phyloP scores from a whole-genome alignment of 35 echinoderm and acorn worm species.

The Lytechinus pictus region DNA sequence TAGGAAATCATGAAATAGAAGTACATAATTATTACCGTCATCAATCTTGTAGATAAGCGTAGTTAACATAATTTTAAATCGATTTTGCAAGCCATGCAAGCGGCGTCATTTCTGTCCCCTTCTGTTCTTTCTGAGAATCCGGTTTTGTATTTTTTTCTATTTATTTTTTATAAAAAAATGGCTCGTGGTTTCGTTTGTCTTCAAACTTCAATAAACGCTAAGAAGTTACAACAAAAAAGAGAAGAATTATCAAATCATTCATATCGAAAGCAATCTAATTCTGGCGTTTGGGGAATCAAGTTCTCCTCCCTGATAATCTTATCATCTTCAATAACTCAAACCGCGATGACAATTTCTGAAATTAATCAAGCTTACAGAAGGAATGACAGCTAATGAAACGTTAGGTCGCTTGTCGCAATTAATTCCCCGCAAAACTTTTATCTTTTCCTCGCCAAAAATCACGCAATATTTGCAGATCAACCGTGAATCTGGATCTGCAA shows the following conservation, averaged over 20 bases:
- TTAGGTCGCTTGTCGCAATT: background rate
- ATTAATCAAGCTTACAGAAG: background rate
- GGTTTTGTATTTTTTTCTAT: background rate
- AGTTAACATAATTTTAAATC: too few relatives aligned
- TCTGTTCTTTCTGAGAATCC: background rate
- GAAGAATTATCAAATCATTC: background rate
- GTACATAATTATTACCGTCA: too few relatives aligned
- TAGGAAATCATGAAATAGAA: too few relatives aligned
- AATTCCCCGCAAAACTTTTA: constrained; percentile 1
- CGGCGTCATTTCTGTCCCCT: too few relatives aligned
- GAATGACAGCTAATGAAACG: background rate
- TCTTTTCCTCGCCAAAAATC: background rate
- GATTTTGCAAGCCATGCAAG: too few relatives aligned
- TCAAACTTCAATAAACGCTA: background rate
- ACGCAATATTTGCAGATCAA: background rate
- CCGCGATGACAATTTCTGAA: background rate
- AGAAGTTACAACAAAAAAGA: background rate
- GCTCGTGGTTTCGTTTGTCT: background rate
- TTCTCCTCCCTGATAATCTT: background rate
- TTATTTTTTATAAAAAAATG: background rate
- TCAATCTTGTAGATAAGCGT: too few relatives aligned
- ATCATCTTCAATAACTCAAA: background rate
- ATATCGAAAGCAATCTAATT: background rate
- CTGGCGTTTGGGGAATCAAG: background rate
- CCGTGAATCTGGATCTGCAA: background rate